Percentiles rank a stretch among this genome's conserved stretches.
phyloP scores from a whole-genome alignment of 2,113 vertebrate genomes.

The Calyptommatus sinebrachiatus region DNA sequence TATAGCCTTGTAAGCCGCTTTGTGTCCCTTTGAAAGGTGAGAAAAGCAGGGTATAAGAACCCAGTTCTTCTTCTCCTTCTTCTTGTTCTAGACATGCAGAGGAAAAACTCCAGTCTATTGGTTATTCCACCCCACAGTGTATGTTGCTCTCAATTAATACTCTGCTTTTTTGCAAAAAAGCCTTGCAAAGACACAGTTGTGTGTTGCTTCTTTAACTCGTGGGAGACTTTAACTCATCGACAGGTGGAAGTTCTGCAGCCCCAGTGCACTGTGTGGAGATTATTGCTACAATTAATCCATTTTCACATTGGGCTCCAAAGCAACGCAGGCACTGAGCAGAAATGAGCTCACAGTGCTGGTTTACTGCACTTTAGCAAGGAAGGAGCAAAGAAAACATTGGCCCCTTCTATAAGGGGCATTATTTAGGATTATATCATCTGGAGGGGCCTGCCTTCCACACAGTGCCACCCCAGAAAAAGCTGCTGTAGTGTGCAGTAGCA shows the following conservation, averaged over 20 bases:
- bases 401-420: too few species aligned
- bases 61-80: too few species aligned
- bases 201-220: neutral
- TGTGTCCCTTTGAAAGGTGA: too few species aligned
- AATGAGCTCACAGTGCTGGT: neutral
- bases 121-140: too few species aligned
- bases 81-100: neutral
- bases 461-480: too few species aligned
- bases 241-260: too few species aligned
- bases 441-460: too few species aligned
- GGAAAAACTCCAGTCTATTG: neutral
- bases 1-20: too few species aligned
- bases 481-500: too few species aligned
- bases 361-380: neutral
- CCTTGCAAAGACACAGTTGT: neutral
- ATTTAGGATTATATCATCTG: too few species aligned
- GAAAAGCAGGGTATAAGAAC: too few species aligned
- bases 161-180: neutral
- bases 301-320: neutral
- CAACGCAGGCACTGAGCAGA: neutral
- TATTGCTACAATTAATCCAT: neutral
- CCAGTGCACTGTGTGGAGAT: neutral
- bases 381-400: neutral
- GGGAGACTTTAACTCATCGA: neutral
- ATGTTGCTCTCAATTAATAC: too few species aligned